phyloP scores from a whole-genome alignment of 2,797 vertebrate species.

The Phoebastria nigripes region DNA sequence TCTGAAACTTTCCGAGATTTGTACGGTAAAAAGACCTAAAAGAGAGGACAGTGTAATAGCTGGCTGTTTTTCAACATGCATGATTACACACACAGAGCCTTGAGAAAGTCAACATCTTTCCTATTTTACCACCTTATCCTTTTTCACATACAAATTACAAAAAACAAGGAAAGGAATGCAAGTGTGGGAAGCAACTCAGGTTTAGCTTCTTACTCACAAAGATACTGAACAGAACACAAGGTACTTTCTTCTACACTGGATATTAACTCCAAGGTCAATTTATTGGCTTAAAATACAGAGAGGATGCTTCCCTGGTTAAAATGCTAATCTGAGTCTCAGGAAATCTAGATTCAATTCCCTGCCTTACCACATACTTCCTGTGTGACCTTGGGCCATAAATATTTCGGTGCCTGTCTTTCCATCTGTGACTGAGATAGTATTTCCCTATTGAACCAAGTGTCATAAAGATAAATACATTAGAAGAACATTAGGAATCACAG shows the following conservation, averaged over 20 bases:
- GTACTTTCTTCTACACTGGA: not conserved
- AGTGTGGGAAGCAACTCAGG: not conserved
- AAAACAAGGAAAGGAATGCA: slow-evolving; percentile 6
- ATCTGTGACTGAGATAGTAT: slow-evolving; percentile 39
- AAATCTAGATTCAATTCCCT: slow-evolving; percentile 67
- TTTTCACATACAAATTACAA: not conserved
- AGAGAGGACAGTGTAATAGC: not conserved
- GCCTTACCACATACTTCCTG: slow-evolving; percentile 57
- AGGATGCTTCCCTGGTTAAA: slow-evolving; percentile 56
- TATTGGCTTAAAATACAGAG: slow-evolving; percentile 39
- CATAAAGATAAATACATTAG: slow-evolving; percentile 5
- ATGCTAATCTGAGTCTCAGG: slow-evolving; percentile 57
- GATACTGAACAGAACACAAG: not conserved
- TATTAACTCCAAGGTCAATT: slow-evolving; percentile 45
- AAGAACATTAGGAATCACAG: not conserved
- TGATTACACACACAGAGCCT: not conserved
- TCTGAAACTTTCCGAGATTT: not conserved
- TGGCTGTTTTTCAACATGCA: not conserved
- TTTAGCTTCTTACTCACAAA: not conserved
- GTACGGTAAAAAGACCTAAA: not conserved
- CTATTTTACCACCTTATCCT: slow-evolving; percentile 22
- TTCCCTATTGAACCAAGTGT: not conserved
- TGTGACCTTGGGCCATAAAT: slow-evolving; percentile 62
- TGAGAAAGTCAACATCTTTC: slow-evolving; percentile 23
- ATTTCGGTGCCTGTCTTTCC: slow-evolving; percentile 57